Conservation (phyloP, 2,113 vertebrate species). For the Cyanoramphus novaezelandiae region DNA sequence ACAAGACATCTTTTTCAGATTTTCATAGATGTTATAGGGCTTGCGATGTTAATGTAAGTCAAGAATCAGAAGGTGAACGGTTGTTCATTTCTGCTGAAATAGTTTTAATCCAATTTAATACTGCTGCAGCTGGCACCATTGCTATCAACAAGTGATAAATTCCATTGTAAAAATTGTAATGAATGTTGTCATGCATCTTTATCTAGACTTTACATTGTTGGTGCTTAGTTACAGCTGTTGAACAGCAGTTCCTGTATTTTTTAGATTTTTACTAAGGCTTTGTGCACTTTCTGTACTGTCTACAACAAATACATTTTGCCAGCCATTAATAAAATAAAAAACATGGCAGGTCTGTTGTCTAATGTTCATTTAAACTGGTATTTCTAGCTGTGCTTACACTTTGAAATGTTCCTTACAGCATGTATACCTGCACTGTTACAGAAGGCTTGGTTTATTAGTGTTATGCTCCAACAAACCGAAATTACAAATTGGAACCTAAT, state of each 20-base stretch:
- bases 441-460: background rate
- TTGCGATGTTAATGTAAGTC: background rate
- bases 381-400: background rate
- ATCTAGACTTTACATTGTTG: background rate
- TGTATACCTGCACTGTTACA: background rate
- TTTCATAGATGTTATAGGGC: background rate
- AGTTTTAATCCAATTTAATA: background rate
- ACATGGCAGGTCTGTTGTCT: background rate
- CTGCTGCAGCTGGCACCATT: background rate
- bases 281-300: background rate
- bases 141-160: background rate
- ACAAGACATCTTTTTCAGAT: background rate
- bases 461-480: background rate
- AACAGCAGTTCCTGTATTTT: background rate
- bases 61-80: background rate
- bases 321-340: background rate
- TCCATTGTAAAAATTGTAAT: background rate
- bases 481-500: background rate
- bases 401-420: background rate
- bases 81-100: background rate
- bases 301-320: background rate
- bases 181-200: background rate
- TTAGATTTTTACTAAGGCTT: background rate
- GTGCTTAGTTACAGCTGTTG: background rate
- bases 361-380: background rate